These are phyloP conservation scores for Sipha flava DNA, from an alignment of 1,140 invertebrate species.

Conservation along the genomic window DNA sequence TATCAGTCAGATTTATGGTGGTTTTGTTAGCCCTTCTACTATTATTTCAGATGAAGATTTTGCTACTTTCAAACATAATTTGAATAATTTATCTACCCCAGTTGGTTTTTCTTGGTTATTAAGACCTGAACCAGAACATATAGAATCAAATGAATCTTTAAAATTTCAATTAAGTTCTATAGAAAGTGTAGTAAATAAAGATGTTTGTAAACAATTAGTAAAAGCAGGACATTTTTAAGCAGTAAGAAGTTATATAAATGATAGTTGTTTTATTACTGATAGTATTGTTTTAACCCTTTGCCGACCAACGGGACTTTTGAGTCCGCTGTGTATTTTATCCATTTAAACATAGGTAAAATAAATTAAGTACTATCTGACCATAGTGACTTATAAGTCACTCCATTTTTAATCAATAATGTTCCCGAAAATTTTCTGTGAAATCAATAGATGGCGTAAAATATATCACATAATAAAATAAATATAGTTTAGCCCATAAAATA, in stretches of 20 bases:
- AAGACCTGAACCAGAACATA: background rate
- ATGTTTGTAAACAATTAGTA: background rate
- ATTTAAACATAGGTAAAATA: too few species aligned
- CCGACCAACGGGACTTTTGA: too few species aligned
- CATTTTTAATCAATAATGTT: too few species aligned
- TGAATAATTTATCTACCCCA: background rate
- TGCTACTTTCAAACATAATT: background rate
- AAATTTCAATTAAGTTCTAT: too few species aligned
- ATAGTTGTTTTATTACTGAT: background rate
- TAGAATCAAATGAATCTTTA: background rate
- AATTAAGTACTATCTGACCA: too few species aligned
- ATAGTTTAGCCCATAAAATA: too few species aligned
- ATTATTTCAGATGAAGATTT: background rate
- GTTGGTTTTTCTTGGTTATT: background rate
- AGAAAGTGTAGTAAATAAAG: background rate
- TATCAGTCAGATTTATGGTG: background rate
- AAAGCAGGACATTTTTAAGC: background rate
- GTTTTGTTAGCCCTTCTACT: background rate
- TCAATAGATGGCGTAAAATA: too few species aligned
- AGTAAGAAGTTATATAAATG: background rate
- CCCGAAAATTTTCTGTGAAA: too few species aligned
- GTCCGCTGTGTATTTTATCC: too few species aligned
- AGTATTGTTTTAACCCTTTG: background rate
- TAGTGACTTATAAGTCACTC: too few species aligned
- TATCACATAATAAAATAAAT: too few species aligned